Conservation (phyloP, 2,797 vertebrate genomes). For the Microcaecilia unicolor region DNA sequence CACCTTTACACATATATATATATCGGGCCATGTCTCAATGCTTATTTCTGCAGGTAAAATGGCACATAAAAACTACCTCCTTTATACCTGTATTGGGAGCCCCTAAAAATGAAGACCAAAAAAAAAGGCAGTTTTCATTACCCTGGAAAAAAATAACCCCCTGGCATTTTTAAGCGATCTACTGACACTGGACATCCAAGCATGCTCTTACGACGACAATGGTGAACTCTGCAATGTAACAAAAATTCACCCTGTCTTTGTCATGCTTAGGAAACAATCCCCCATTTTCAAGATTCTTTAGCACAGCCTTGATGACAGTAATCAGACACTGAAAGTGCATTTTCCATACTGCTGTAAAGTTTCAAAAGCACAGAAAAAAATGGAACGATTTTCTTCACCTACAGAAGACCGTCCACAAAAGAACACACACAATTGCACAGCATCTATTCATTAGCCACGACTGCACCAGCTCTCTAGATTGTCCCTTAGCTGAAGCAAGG, state of each 20-base stretch:
- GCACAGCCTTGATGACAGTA: slow-evolving; percentile 39
- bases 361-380: too few relatives aligned
- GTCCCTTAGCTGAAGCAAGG: slow-evolving; percentile 36
- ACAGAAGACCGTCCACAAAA: slow-evolving; percentile 5
- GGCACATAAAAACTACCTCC: too few relatives aligned
- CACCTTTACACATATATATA: too few relatives aligned
- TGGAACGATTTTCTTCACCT: slow-evolving; percentile 27
- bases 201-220: slow-evolving; percentile 1
- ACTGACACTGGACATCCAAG: slow-evolving; percentile 2
- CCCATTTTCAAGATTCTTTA: slow-evolving; percentile 23
- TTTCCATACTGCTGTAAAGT: too few relatives aligned
- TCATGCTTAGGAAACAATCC: slow-evolving; percentile 3
- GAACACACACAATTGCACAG: slow-evolving; percentile 14
- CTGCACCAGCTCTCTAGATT: slow-evolving; percentile 44
- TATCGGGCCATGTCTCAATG: too few relatives aligned
- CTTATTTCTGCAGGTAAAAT: too few relatives aligned
- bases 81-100: too few relatives aligned
- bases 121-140: too few relatives aligned
- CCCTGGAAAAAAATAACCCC: too few relatives aligned
- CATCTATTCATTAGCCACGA: slow-evolving; percentile 10
- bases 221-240: background rate
- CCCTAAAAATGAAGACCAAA: too few relatives aligned
- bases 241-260: slow-evolving; percentile 22
- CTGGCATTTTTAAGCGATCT: too few relatives aligned
- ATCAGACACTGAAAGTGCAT: too few relatives aligned